These are phyloP conservation scores for Xenopus petersii DNA, from an alignment of 2,797 vertebrate species.

Conservation along the genomic window DNA sequence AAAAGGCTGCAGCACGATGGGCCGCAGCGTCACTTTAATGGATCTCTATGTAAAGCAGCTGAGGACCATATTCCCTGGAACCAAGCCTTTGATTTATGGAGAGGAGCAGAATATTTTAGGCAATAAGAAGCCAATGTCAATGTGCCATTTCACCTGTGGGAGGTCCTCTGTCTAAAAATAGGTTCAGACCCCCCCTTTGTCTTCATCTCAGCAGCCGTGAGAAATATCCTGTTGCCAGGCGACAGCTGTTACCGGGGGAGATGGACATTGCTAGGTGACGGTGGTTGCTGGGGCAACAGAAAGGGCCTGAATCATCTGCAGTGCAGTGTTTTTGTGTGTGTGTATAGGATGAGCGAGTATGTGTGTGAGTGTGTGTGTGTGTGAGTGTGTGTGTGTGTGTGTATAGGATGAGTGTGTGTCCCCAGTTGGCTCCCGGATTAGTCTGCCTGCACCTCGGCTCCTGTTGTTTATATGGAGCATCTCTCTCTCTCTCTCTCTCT, in stretches of 20 bases:
- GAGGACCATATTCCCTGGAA: too few species aligned
- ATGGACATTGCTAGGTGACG: slow-evolving; percentile 41
- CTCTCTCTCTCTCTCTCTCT: too few species aligned
- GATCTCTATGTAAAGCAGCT: too few species aligned
- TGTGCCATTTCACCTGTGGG: neutral
- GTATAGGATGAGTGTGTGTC: slow-evolving; percentile 7
- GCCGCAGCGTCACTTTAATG: too few species aligned
- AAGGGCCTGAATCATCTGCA: slow-evolving; percentile 39
- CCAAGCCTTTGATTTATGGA: too few species aligned
- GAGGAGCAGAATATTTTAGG: too few species aligned
- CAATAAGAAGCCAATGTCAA: too few species aligned
- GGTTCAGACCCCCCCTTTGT: neutral
- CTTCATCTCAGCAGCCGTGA: slow-evolving; percentile 24
- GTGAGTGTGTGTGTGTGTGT: slow-evolving; percentile 5
- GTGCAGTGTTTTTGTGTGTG: slow-evolving; percentile 17
- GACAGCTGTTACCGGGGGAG: slow-evolving; percentile 37
- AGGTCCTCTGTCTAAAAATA: slow-evolving; percentile 38
- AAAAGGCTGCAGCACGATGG: too few species aligned
- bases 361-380: too few species aligned
- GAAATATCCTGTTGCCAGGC: slow-evolving; percentile 35
- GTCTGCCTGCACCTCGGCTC: too few species aligned
- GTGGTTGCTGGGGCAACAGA: slow-evolving; percentile 30
- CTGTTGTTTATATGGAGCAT: too few species aligned
- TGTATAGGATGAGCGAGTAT: slow-evolving; percentile 6
- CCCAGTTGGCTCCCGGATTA: neutral